Evolutionary conservation across 2,888 invertebrate species (phyloP), one percentile per base, ranked within the genome.

Genomic region (Yponomeuta sedellus): DNA sequence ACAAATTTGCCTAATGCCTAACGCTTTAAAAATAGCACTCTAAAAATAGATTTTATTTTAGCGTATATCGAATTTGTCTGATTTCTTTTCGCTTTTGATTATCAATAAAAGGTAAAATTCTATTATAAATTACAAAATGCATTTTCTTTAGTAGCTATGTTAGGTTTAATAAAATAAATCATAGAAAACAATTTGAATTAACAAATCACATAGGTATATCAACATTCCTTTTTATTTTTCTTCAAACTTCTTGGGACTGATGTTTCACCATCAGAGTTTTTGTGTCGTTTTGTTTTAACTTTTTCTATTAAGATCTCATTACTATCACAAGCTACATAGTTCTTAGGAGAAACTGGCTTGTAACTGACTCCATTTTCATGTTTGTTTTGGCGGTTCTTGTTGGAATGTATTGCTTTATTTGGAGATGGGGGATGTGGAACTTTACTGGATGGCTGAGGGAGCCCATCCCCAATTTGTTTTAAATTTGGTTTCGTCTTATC

Each of bases 401-500:
- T 59, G 22, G 4, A 3, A 22, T 22, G 20, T 22, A n/a, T 59
- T 59, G 59, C 20, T 59, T 59, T 59, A 59, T 10, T 10, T 6
- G 59, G 25, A 20, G 20, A 20, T 19, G 8, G 12, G 25, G 59
- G 59, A 22, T 19, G 19, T 63, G 39, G 20, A 22, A 52, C 44
- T 52, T 16, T 52, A 52, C 16, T 52, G 44, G 44, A 52, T 52
- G 44, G 4, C 44, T 52, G 39, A 66, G 75, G 71, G 65, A 73
- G 67, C 61, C 77, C 80, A 74, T 83, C 82, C 39, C 77, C 81
- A 69, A 74, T 77, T 70, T 59, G 20, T 67, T 61, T 64, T 11
- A 25, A 39, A 16, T 34, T 74, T 58, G 88, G 87, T 71, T 85
- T 89, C 28, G 86, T 88, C 76, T 88, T 89, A 67, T 89, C 86